Evolutionary conservation across 1,140 invertebrate genomes (phyloP), one percentile per base, ranked within the genome.

Genomic region (Trichonephila clavata): DNA sequence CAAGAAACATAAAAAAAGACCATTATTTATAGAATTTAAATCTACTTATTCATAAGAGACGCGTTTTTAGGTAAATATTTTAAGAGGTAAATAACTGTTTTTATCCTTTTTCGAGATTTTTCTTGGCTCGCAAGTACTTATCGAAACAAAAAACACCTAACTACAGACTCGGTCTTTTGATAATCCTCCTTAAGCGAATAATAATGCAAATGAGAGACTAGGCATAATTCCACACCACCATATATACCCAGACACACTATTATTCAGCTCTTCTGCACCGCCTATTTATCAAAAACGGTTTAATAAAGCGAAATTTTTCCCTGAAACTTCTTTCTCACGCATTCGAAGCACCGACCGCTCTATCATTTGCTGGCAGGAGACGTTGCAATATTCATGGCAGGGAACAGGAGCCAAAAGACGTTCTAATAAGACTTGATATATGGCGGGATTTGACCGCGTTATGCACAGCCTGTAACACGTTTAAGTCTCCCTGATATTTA

Each of bases 401-500:
- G 43, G 21, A 24, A 59, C 83, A 24, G 50, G 43, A 32, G 43
- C 80, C 21, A 1, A 7, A 20, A 84, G 81, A 77, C 83, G n/a
- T 59, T 59, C 3, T 57, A 24, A 59, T 84, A 60, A 84, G 43
- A n/a, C n/a, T 84, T 87, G 86, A 87, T 87, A 87, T 87, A 87
- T 87, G 65, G 87, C 43, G 32, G 21, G n/a, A 71, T 43, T 43
- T 90, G 89, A 81, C 89, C 89, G 89, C 57, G 50, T 90, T 90
- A 83, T 60, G 43, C 89, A 90, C 24, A 14, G 43, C 18, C 71
- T 90, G 89, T 90, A 81, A 81, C 89, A 63, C 59, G 27, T 81
- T 90, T 90, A 90, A 81, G 81, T 90, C 89, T 71, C 63, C 21
- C 63, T 20, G 59, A 77, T 61, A 86, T 86, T 86, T 86, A 77